phyloP scores from a whole-genome alignment of 2,888 invertebrate species.

The Hemaris fuciformis region DNA sequence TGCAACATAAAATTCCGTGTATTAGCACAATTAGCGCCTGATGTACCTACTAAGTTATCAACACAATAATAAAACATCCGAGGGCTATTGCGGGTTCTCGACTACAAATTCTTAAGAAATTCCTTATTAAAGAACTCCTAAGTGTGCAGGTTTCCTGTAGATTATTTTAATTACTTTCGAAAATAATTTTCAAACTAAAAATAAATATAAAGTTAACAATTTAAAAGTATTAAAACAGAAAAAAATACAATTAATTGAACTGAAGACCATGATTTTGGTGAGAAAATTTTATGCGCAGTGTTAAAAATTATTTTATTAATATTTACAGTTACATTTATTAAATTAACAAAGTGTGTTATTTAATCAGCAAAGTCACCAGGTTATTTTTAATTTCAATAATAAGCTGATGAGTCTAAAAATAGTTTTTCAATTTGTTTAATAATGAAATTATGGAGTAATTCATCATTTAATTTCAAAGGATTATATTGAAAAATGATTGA shows the following conservation, averaged over 20 bases:
- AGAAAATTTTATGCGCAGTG: not conserved
- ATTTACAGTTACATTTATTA: not conserved
- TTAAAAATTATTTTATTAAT: not conserved
- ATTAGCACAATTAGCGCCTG: not conserved
- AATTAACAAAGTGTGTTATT: not conserved
- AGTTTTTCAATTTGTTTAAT: no score
- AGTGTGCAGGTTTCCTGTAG: no score
- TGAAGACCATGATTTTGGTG: not conserved
- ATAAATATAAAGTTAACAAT: not conserved
- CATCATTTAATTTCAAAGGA: no score
- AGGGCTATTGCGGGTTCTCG: not conserved
- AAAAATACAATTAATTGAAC: not conserved
- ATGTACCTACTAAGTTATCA: not conserved
- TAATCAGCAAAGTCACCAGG: no score
- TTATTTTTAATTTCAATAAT: no score
- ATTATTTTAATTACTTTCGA: no score
- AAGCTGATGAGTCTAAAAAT: no score
- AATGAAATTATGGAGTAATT: no score
- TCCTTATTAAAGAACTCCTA: no score
- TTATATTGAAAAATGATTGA: no score
- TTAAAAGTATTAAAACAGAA: not conserved
- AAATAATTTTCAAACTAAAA: no score
- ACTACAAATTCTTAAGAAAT: not conserved
- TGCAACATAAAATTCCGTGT: not conserved
- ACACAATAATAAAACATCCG: not conserved